phyloP scores from a whole-genome alignment of 2,888 invertebrate species.

The Colletes collaris region DNA sequence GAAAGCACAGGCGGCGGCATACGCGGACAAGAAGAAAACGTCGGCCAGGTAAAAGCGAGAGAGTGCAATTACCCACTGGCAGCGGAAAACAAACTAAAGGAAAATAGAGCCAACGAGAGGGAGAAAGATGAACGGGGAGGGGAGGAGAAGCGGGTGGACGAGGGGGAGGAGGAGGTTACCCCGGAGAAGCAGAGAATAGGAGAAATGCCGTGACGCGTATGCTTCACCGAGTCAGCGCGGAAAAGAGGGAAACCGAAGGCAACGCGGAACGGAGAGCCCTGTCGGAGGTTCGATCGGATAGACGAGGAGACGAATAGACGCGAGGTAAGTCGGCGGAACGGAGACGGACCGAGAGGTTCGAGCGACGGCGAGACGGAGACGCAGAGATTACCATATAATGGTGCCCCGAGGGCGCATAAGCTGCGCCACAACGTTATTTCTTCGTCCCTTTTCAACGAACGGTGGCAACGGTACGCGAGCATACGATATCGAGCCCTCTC shows the following conservation, averaged over 20 bases:
- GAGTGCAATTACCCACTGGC: conserved; percentile 81
- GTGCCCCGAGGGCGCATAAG: conserved; percentile 82
- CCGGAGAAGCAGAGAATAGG: conserved; percentile 56
- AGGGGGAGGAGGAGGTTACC: conserved; percentile 17
- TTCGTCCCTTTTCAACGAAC: conserved; percentile 81
- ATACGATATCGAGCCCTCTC: conserved; percentile 35
- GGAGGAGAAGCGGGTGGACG: conserved; percentile 10
- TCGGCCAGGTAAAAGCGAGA: conserved; percentile 75
- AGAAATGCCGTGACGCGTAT: conserved; percentile 66
- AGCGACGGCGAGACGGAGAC: conserved; percentile 72
- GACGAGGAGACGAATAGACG: conserved; percentile 34
- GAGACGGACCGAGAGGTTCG: conserved; percentile 44
- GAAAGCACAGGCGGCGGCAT: conserved; percentile 44
- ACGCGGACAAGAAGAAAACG: conserved; percentile 72
- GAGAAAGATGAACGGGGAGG: conserved; percentile 11
- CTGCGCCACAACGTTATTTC: conserved; percentile 81
- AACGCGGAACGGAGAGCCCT: conserved; percentile 29
- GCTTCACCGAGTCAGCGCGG: conserved; percentile 55
- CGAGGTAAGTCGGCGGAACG: conserved; percentile 21
- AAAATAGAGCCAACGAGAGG: conserved; percentile 52
- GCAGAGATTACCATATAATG: conserved; percentile 83
- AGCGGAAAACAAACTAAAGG: conserved; percentile 80
- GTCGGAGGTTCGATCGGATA: conserved; percentile 47
- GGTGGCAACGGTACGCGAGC: conserved; percentile 76
- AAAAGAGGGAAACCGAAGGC: conserved; percentile 54